Evolutionary conservation across 1,140 invertebrate genomes (phyloP).

Genomic region (Bombus haemorrhoidalis): DNA sequence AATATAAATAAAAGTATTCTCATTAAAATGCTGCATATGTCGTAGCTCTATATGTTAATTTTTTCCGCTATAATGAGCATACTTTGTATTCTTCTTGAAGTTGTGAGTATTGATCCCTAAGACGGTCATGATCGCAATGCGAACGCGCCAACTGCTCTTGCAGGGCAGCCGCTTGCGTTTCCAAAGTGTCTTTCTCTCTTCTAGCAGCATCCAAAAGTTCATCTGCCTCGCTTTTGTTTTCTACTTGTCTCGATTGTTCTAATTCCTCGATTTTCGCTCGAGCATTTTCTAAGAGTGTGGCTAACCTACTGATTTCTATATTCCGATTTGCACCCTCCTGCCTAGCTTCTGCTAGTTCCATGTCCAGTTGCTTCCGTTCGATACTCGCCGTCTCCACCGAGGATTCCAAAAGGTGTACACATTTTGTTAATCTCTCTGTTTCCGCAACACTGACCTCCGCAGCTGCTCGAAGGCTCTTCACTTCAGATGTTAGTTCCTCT

Average conservation of each 20-base stretch:
- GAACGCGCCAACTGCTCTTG: slow-evolving; percentile 90
- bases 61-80: neutral
- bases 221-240: slow-evolving; percentile 82
- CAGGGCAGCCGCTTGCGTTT: slow-evolving; percentile 87
- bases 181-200: slow-evolving; percentile 87
- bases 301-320: slow-evolving; percentile 90
- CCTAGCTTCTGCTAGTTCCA: slow-evolving; percentile 87
- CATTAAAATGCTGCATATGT: too few relatives aligned
- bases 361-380: slow-evolving; percentile 88
- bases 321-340: slow-evolving; percentile 84
- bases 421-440: slow-evolving; percentile 86
- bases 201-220: slow-evolving; percentile 88
- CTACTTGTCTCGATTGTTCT: slow-evolving; percentile 77
- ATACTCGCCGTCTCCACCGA: slow-evolving; percentile 87
- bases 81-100: slow-evolving; percentile 92
- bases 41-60: too few relatives aligned
- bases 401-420: slow-evolving; percentile 87
- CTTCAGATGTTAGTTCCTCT: slow-evolving; percentile 88
- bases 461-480: slow-evolving; percentile 83
- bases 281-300: slow-evolving; percentile 91
- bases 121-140: slow-evolving; percentile 88
- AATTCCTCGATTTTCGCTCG: slow-evolving; percentile 85
- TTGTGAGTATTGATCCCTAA: slow-evolving; percentile 88
- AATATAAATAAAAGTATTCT: too few relatives aligned
- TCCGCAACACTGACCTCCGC: slow-evolving; percentile 84